Conservation (phyloP, 2,797 vertebrate species). For the Ciconia nigra region DNA sequence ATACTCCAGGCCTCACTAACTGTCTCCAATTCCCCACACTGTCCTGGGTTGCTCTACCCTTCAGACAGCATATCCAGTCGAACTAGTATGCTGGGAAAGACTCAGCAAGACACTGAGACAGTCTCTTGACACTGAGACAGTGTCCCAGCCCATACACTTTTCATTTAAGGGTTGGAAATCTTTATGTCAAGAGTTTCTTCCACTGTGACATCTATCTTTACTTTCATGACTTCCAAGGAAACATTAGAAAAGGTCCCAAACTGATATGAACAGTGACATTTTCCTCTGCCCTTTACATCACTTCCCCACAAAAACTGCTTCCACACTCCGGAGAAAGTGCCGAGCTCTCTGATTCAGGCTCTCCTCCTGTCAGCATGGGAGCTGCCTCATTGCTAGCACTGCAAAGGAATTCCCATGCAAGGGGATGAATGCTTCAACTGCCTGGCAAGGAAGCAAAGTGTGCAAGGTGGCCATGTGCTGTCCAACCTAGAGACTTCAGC, state of each 20-base stretch:
- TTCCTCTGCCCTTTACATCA: background rate
- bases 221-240: background rate
- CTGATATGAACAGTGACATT: background rate
- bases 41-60: too few relatives aligned
- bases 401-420: background rate
- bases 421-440: background rate
- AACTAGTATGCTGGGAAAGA: background rate
- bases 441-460: background rate
- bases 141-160: background rate
- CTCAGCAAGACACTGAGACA: background rate
- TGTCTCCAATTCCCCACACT: fast-evolving
- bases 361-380: background rate
- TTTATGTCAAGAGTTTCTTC: background rate
- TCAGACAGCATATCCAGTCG: background rate
- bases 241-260: background rate
- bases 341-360: background rate
- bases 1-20: background rate
- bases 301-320: background rate
- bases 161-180: background rate
- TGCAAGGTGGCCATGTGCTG: background rate
- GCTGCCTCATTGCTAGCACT: background rate
- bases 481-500: background rate
- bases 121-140: fast-evolving
- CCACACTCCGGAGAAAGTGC: background rate
- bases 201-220: background rate